Base-by-base conservation (phyloP, 2,888 invertebrate genomes). In the Altica lythri region DNA sequence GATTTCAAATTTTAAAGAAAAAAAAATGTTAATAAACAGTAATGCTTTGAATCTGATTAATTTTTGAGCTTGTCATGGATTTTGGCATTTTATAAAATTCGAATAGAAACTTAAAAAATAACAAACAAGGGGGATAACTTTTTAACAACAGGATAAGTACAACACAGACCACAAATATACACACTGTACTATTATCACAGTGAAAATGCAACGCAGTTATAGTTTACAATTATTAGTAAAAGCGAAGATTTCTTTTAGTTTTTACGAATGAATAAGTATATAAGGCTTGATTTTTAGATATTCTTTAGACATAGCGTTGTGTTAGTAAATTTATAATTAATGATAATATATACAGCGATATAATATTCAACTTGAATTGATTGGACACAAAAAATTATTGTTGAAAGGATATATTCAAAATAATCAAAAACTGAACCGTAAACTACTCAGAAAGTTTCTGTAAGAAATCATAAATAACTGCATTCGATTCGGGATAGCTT, bases 131-230 rank as follows among this genome's bases (percentile, higher is more conserved):
- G 30, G 32, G 13, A 22, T 43, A 29, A n/a, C 34, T 40, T 45
- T 22, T 44, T 44, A 29, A 49, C 13, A 47, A 51, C 46, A 51
- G 30, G 37, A 72, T 71, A 69, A 72, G 67, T 71, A 72, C 71
- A 70, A 74, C 68, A 72, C 68, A 72, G 68, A 73, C 68, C 65
- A 73, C 71, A 72, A 68, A n/a, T 66, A 72, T 70, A 74, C 70
- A 72, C 72, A 73, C 72, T 74, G 72, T 72, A 72, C 66, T 72
- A 71, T 71, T 75, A 76, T 76, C 76, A 76, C 76, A 76, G 76
- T 74, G 75, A 74, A n/a, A 71, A 74, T 69, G 64, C 60, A 64
- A 68, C 65, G 66, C 68, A 67, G 63, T 63, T 34, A 65, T 61
- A 57, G 62, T 68, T 63, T 67, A 65, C 65, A 68, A 59, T 62